Percentiles rank a stretch among this genome's conserved stretches.
These are phyloP conservation scores for Suricata suricatta DNA, from an alignment of 2,113 vertebrate species.

Conservation along the genomic window DNA sequence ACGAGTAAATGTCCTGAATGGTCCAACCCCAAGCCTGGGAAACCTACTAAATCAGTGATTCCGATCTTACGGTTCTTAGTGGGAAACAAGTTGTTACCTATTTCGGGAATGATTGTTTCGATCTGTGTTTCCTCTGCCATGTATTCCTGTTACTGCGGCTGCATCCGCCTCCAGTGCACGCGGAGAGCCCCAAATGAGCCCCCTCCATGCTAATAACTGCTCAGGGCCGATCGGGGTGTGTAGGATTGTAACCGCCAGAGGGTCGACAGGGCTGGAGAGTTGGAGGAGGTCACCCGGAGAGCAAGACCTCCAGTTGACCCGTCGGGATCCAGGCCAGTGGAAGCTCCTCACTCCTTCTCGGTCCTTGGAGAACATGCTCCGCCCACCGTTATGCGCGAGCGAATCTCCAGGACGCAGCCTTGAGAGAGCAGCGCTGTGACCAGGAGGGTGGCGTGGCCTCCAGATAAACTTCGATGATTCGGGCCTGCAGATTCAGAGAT, in stretches of 20 bases:
- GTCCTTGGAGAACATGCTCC: neutral
- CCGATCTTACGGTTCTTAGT: neutral
- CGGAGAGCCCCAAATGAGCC: neutral
- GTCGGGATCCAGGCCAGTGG: accelerated
- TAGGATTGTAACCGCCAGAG: neutral
- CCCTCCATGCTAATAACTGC: neutral
- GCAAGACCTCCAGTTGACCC: neutral
- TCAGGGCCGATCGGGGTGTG: no score
- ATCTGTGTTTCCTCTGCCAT: neutral
- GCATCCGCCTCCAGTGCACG: no score
- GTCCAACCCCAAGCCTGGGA: neutral
- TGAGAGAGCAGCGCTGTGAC: neutral
- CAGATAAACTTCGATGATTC: neutral
- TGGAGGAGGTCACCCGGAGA: neutral
- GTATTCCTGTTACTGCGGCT: neutral
- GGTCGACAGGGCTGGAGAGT: neutral
- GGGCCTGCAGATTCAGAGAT: accelerated
- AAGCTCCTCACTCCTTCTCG: neutral
- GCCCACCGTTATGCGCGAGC: accelerated
- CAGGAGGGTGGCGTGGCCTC: neutral
- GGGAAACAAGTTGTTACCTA: neutral
- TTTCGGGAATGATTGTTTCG: neutral
- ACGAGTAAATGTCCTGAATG: neutral
- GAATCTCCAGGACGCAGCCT: neutral
- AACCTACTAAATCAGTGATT: neutral